Conservation (phyloP, 2,113 vertebrate species). For the Pogona vitticeps region DNA sequence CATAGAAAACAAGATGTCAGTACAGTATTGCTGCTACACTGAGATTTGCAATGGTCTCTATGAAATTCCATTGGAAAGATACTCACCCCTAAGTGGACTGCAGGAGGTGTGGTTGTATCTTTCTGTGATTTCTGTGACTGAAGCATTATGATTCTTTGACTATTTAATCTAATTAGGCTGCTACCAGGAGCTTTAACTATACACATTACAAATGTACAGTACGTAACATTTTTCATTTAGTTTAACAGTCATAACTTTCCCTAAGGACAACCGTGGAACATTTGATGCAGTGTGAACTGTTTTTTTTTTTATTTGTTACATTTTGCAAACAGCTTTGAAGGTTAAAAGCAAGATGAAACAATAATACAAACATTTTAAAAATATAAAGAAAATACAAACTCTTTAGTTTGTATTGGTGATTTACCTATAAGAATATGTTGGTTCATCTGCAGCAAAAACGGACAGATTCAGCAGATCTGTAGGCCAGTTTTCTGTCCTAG, state of each 20-base stretch:
- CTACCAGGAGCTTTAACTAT: background rate
- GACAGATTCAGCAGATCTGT: too few relatives aligned
- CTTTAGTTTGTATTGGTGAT: background rate
- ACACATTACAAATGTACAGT: background rate
- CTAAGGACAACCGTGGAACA: background rate
- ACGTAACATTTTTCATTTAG: background rate
- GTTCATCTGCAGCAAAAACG: background rate
- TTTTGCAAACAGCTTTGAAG: background rate
- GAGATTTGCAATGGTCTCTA: background rate
- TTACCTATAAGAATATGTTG: background rate
- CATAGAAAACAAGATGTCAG: too few relatives aligned
- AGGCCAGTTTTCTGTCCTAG: too few relatives aligned
- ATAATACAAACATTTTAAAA: background rate
- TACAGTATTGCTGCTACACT: rapidly evolving
- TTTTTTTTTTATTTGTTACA: background rate
- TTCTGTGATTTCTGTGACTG: background rate
- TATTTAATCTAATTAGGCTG: background rate
- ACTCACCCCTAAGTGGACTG: rapidly evolving
- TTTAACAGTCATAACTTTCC: background rate
- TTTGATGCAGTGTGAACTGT: background rate
- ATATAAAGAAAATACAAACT: background rate
- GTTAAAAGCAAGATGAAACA: background rate
- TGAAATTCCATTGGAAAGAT: background rate
- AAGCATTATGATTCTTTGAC: background rate
- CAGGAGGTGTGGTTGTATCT: rapidly evolving